Evolutionary conservation across 2,113 vertebrate species (phyloP), one percentile per base, ranked within the genome.

Genomic region (Pterocles burchelli): DNA sequence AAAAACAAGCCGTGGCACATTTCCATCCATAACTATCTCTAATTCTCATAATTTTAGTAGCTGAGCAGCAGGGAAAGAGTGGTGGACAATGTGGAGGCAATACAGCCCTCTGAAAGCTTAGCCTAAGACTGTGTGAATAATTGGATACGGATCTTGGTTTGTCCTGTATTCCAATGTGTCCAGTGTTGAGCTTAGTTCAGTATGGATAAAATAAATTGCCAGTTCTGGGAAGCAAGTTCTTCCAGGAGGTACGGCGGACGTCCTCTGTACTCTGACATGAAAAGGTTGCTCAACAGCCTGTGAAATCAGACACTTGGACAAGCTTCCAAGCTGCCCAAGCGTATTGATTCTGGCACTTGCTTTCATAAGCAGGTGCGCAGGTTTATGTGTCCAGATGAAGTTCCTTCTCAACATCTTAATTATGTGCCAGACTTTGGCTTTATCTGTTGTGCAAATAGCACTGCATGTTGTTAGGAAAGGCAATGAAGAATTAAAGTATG

Each of bases 401-500:
- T 89, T 89, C 73, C 67, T 63, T 91, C 74, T 94, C 91, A 85
- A 88, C 82, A 73, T 96, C 87, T 96, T 63, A 88, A 93, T 96
- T 94, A 76, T 14, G 8, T 59, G 54, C 33, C 78, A 89, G 89
- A 38, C 43, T 88, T 75, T 43, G 48, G n/a, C 57, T 91, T 85
- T 61, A 13, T 87, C 46, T 70, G 4, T 67, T 54, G 61, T 77
- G 52, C 10, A 28, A 87, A 43, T 46, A 72, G 57, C 52, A 26
- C 31, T 31, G 34, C 31, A n/a, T 72, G 19, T 33, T 48, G 26
- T 59, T 71, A 48, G 55, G 46, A 84, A 80, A 92, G 18, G 57
- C 55, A 51, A 6, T 0, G 7, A 59, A 65, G 80, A 79, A 41
- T 25, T 66, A n/a, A 94, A 36, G 38, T 15, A 25, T 5, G 3